Conservation (phyloP, 2,888 invertebrate species). For the Ichneumoninae sp. region DNA sequence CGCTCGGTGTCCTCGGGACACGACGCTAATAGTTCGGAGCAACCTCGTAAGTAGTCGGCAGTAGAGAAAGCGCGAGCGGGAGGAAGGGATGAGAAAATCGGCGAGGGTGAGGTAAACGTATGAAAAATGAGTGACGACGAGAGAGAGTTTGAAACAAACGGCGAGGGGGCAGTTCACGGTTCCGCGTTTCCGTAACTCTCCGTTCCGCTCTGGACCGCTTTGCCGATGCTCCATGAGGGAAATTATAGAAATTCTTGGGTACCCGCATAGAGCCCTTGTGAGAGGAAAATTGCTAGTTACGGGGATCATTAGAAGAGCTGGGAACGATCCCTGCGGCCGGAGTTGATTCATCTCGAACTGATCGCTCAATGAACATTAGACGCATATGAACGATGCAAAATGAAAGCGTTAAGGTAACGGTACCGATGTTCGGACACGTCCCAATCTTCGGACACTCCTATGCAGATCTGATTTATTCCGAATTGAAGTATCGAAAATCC, state of each 20-base stretch:
- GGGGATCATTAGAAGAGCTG: conserved; percentile 47
- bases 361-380: conserved; percentile 54
- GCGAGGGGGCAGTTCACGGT: conserved; percentile 73
- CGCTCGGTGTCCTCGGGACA: conserved; percentile 63
- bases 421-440: too few species aligned
- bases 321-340: conserved; percentile 34
- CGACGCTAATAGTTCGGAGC: conserved; percentile 60
- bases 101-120: conserved; percentile 71
- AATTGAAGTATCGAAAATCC: too few species aligned
- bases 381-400: conserved; percentile 13
- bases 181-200: conserved; percentile 61
- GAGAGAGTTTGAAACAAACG: conserved; percentile 76
- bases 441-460: too few species aligned
- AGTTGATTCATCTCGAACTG: conserved; percentile 48
- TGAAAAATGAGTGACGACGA: conserved; percentile 81
- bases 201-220: not conserved
- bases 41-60: conserved; percentile 47
- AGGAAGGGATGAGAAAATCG: conserved; percentile 54
- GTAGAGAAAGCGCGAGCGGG: conserved; percentile 36
- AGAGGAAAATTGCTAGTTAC: conserved; percentile 62
- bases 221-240: conserved; percentile 10
- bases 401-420: not conserved
- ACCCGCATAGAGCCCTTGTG: not conserved
- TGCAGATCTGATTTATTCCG: too few species aligned
- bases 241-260: conserved; percentile 8